Evolutionary conservation across 2,888 invertebrate species (phyloP).

Genomic region (Dastarcus helophoroides): DNA sequence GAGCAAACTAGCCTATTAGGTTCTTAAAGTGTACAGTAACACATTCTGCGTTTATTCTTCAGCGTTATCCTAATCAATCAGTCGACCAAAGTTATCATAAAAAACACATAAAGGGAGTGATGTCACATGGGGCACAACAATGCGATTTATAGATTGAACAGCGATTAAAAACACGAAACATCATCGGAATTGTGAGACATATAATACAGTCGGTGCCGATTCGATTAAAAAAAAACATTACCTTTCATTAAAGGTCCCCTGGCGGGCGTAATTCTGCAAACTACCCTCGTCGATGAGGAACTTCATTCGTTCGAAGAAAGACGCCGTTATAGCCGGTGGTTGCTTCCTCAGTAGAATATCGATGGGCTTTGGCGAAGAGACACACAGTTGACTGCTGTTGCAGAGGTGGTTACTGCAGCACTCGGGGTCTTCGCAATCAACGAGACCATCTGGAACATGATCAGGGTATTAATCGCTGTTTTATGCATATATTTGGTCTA

Average conservation of each 20-base stretch:
- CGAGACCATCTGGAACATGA: constrained; percentile 78
- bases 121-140: constrained; percentile 73
- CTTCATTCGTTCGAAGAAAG: constrained; percentile 96
- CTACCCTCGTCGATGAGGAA: constrained; percentile 97
- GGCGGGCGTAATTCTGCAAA: constrained; percentile 92
- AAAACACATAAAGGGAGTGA: constrained; percentile 35
- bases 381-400: constrained; percentile 80
- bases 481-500: no score
- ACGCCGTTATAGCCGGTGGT: constrained; percentile 92
- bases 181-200: constrained; percentile 8
- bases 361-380: constrained; percentile 89
- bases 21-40: no score
- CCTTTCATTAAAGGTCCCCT: constrained; percentile 96
- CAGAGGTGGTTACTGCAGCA: constrained; percentile 82
- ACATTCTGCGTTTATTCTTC: no score
- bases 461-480: no score
- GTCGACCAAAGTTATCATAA: no score
- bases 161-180: constrained; percentile 14
- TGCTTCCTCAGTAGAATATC: constrained; percentile 92
- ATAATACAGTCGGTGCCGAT: constrained; percentile 9
- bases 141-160: constrained; percentile 38
- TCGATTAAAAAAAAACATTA: constrained; percentile 37
- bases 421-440: constrained; percentile 97
- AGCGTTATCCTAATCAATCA: no score
- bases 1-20: no score